These are phyloP conservation scores for Rostratula benghalensis DNA, from an alignment of 2,113 vertebrate genomes.

Conservation along the genomic window DNA sequence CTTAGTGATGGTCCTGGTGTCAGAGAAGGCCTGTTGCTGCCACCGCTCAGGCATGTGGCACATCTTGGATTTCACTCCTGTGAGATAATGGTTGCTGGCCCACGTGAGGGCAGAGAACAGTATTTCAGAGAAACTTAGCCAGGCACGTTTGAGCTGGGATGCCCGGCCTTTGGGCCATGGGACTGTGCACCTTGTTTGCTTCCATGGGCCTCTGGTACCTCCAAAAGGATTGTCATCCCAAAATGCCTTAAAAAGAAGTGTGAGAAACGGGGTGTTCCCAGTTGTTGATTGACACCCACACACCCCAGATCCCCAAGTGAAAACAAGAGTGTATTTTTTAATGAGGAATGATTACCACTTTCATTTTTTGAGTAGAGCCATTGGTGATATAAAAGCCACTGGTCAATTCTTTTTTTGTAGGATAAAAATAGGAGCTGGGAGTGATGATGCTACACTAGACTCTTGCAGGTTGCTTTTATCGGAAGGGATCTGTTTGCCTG, in stretches of 20 bases:
- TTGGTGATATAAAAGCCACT: neutral
- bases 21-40: neutral
- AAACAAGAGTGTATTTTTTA: neutral
- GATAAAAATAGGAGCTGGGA: neutral
- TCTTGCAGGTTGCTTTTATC: neutral
- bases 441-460: neutral
- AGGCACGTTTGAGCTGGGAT: neutral
- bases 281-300: neutral
- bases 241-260: neutral
- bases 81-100: neutral
- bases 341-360: neutral
- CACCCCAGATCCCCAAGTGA: too few species aligned
- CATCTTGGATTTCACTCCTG: neutral
- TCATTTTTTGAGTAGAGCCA: neutral
- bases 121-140: neutral
- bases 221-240: neutral
- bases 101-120: rapidly evolving
- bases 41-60: neutral
- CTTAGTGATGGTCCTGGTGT: neutral
- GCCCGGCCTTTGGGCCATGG: neutral
- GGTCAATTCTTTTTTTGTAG: rapidly evolving
- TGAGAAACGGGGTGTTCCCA: rapidly evolving
- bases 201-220: neutral
- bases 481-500: neutral
- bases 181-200: neutral